phyloP scores from a whole-genome alignment of 1,140 invertebrate species.

The Rhopalosiphum maidis region DNA sequence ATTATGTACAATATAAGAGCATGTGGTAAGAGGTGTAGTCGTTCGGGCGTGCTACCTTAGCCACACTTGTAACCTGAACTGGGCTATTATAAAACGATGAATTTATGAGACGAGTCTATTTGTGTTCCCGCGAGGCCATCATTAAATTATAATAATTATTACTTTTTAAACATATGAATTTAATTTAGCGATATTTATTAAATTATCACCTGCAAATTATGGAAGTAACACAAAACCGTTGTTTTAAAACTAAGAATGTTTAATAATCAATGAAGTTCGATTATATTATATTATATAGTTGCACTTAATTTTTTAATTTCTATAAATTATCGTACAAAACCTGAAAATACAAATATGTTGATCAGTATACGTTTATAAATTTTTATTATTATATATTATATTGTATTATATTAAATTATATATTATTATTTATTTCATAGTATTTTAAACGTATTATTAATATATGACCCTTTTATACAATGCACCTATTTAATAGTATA shows the following conservation, averaged over 20 bases:
- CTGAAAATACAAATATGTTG: background rate
- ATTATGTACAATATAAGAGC: background rate
- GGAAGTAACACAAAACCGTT: background rate
- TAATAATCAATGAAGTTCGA: background rate
- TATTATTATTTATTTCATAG: background rate
- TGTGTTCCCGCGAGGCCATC: background rate
- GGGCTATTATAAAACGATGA: constrained; percentile 5
- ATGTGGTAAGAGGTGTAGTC: background rate
- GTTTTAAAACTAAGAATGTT: background rate
- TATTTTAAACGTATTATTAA: background rate
- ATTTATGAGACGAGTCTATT: constrained; percentile 13
- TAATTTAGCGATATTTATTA: background rate
- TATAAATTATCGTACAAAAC: background rate
- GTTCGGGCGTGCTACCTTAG: background rate
- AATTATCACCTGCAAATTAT: background rate
- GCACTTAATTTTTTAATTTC: background rate
- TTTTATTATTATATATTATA: no score
- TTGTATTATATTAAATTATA: no score
- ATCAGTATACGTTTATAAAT: background rate
- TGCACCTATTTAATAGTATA: background rate
- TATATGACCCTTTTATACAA: background rate
- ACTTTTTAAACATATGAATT: background rate
- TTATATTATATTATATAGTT: background rate
- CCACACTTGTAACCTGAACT: background rate
- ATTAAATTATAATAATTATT: constrained; percentile 32